A percentile compares a stretch with the other conserved stretches of the same genome.
phyloP scores from a whole-genome alignment of 1,140 invertebrate genomes.

The Hormaphis cornu region DNA sequence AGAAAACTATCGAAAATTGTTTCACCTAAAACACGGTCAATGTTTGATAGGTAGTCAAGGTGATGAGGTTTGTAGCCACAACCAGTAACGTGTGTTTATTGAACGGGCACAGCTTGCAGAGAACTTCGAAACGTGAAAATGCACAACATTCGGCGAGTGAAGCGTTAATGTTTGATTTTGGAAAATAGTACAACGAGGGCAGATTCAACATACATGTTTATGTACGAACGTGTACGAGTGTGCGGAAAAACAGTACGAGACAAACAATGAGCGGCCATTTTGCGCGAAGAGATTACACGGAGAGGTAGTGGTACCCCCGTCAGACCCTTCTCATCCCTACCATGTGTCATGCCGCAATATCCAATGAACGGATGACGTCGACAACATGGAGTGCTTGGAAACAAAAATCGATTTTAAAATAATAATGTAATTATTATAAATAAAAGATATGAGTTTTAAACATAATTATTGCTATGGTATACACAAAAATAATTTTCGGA shows the following conservation, averaged over 20 bases:
- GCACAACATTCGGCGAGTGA: neutral
- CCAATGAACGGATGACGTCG: neutral
- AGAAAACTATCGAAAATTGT: neutral
- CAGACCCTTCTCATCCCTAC: neutral
- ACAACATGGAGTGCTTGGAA: neutral
- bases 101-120: neutral
- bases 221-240: constrained; percentile 18
- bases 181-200: neutral
- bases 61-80: too few species aligned
- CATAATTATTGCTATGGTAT: too few species aligned
- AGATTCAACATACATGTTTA: neutral
- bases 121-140: neutral
- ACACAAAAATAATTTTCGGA: too few species aligned
- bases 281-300: neutral
- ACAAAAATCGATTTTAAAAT: neutral
- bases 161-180: neutral
- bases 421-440: neutral
- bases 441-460: neutral
- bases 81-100: too few species aligned
- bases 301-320: constrained; percentile 18
- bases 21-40: constrained; percentile 3
- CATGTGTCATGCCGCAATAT: neutral
- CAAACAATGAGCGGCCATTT: constrained; percentile 32
- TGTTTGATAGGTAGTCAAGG: constrained; percentile 1
- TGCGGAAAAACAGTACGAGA: constrained; percentile 22